Conservation (phyloP, 2,888 invertebrate species). For the Nomada ferruginata region DNA sequence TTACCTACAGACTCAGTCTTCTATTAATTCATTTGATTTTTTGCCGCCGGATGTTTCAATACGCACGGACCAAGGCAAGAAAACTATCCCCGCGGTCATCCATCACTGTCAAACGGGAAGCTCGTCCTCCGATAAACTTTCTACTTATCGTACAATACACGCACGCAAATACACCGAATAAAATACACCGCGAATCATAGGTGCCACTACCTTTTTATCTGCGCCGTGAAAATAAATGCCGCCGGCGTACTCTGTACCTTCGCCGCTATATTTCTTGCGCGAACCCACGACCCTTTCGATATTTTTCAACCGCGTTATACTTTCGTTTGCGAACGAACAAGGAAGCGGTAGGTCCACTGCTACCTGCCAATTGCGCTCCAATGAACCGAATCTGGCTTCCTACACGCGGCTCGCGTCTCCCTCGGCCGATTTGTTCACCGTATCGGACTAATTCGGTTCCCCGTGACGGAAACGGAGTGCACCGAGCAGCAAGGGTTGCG, state of each 20-base stretch:
- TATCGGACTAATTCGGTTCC: slow-evolving; percentile 36
- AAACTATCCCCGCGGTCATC: slow-evolving; percentile 44
- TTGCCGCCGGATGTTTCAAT: neutral
- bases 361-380: slow-evolving; percentile 39
- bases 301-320: slow-evolving; percentile 17
- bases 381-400: slow-evolving; percentile 56
- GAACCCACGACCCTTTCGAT: slow-evolving; percentile 15
- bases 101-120: slow-evolving; percentile 47
- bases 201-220: slow-evolving; percentile 20
- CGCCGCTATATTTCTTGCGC: neutral
- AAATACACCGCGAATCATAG: slow-evolving; percentile 1
- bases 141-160: slow-evolving; percentile 48
- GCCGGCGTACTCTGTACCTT: neutral
- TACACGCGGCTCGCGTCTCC: slow-evolving; percentile 3
- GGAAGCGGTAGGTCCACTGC: slow-evolving; percentile 24
- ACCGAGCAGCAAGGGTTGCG: neutral
- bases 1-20: neutral
- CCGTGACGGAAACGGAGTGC: neutral
- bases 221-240: slow-evolving; percentile 25
- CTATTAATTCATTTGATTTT: slow-evolving; percentile 9
- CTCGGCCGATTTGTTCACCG: neutral
- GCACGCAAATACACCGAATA: slow-evolving; percentile 37
- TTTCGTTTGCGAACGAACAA: slow-evolving; percentile 23
- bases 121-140: slow-evolving; percentile 54
- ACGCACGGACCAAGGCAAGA: slow-evolving; percentile 16